Base-by-base conservation (phyloP, 1,140 invertebrate genomes). In the Drosophila ficusphila region DNA sequence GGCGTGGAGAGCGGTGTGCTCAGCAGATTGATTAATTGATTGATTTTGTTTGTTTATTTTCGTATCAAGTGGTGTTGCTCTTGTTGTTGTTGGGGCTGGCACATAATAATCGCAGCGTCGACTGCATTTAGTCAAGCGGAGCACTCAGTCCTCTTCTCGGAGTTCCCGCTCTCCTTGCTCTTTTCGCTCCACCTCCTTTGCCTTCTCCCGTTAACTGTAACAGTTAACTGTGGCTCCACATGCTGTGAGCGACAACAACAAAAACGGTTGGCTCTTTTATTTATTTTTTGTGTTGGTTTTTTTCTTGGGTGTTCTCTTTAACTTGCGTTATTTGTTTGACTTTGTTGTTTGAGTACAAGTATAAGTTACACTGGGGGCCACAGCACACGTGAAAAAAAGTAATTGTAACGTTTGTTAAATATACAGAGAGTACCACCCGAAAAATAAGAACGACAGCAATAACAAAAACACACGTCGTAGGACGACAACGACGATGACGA, bases 41-140 rank as follows among this genome's bases (percentile, higher is more conserved):
- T 86, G 77, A 86, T 86, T 86, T 86, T 86, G 82, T 88, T 86
- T 86, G 82, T 86, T 86, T 86, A 88, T 86, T 86, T 86, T 86
- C 47, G 81, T 88, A 88, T 88, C 68, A 88, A 86, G 82, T 81
- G 81, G 38, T 54, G 46, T 14, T 44, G 42, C 19, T 19, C 2
- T 27, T 39, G 19, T 36, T 67, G 46, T 33, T 53, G 48, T 49
- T 41, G 51, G 5, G 23, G 51, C 51, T 41, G 51, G 51, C 21
- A 58, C 44, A 48, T 48, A 58, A 48, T 58, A 48, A 47, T 53
- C 39, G 53, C 53, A 34, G 29, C 62, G 62, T 62, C 53, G 58
- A 69, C 56, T 73, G 62, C 62, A 76, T 54, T 76, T 68, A 62
- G 71, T 56, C 34, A 47, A 54, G 72, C 75, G 70, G 41, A 57